These are phyloP conservation scores for Ephestia elutella DNA, from an alignment of 1,140 invertebrate genomes.

Conservation along the genomic window DNA sequence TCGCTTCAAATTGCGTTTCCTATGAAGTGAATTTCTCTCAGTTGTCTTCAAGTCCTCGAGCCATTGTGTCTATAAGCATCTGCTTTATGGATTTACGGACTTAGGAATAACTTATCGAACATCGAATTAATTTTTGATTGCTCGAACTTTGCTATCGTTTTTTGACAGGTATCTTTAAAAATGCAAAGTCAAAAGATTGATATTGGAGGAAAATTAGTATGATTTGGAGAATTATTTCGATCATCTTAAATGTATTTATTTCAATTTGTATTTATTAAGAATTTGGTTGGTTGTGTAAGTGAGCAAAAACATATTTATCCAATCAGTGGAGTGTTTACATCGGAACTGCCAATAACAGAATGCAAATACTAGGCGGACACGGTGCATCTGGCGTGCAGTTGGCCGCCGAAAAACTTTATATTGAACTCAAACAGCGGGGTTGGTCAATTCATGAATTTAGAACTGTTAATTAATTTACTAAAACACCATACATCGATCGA, in stretches of 20 bases:
- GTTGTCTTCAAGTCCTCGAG: slow-evolving; percentile 34
- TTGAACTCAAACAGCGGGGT: slow-evolving; percentile 37
- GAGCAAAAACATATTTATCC: slow-evolving; percentile 32
- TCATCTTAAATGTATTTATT: not conserved
- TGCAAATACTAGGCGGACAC: slow-evolving; percentile 60
- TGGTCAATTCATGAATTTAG: slow-evolving; percentile 41
- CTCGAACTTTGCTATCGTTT: not conserved
- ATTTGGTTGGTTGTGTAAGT: not conserved
- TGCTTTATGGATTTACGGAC: slow-evolving; percentile 14
- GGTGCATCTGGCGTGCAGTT: slow-evolving; percentile 9
- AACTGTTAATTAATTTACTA: slow-evolving; percentile 26
- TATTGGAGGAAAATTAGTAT: not conserved
- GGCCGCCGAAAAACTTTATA: slow-evolving; percentile 47
- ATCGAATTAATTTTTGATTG: slow-evolving; percentile 11
- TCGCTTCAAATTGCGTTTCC: slow-evolving; percentile 61
- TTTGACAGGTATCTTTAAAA: not conserved
- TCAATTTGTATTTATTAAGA: not conserved
- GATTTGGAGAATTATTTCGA: not conserved
- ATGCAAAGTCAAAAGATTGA: not conserved
- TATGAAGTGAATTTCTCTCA: slow-evolving; percentile 55
- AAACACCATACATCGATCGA: slow-evolving; percentile 1
- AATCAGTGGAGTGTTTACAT: slow-evolving; percentile 65
- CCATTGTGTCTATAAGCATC: slow-evolving; percentile 13
- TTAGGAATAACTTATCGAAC: slow-evolving; percentile 13
- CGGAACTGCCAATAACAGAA: slow-evolving; percentile 66